Evolutionary conservation across 2,888 invertebrate species (phyloP), one percentile per base, ranked within the genome.

Genomic region (Mesopsocus fuscifrons): DNA sequence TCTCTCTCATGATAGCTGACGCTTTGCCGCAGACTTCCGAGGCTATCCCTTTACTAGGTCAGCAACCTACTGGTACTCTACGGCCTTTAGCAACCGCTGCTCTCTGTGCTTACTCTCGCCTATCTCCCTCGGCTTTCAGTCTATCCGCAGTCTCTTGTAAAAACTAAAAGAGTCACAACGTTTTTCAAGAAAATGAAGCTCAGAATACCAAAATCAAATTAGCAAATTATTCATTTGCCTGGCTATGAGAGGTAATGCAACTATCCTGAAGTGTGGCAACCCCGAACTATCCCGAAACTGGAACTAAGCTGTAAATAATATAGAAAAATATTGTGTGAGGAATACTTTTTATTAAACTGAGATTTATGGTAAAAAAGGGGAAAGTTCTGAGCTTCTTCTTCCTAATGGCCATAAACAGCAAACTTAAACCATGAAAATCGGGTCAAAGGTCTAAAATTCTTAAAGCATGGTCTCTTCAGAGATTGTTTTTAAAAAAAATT

Each of bases 11-110:
- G 83, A 94, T 97, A 74, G 91, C 91, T 66, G 91, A 95, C 74
- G 89, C 92, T 68, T 88, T 95, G 74, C 95, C 95, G 67, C 89
- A 89, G 75, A 95, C 95, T 67, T 95, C 95, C 67, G 95, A 95
- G 72, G 94, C 95, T 65, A 87, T 98, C 69, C 95, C 97, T 65
- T 79, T 97, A 66, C 89, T 97, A 85, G 97, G 95, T 91, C 52
- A 54, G 55, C 21, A 22, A 34, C n/a, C 41, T 15, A 15, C 26
- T 34, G 16, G 6, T 26, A 9, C 11, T 26, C 11, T 26, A 11
- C 8, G 11, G 8, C 11, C 8, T 11, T n/a, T n/a, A n/a, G 26
- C 26, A 9, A 26, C 26, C 11, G 26, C 26, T 26, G n/a, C 13
- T 41, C 41, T 41, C 23, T 38, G 43, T 44, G 33, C 34, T 45